Evolutionary conservation across 92 coral and sea anemone genomes (phyloP), one percentile per base, ranked within the genome.

Genomic region (Epizoanthus scotinus): DNA sequence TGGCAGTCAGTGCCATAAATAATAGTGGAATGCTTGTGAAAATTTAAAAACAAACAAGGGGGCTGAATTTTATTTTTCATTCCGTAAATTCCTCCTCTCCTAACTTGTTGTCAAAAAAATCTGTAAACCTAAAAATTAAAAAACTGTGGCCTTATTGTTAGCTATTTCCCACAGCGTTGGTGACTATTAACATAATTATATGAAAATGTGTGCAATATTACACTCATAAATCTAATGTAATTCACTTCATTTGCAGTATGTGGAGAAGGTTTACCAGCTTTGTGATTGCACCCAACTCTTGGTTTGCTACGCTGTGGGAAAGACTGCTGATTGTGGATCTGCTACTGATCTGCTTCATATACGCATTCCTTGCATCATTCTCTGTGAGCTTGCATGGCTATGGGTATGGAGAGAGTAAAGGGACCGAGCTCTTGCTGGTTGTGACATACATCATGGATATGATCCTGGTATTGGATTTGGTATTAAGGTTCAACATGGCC

Each of bases 401-500:
- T 70, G 97, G 97, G 13, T 93, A 85, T 83, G 97, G 94, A 7
- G 87, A 93, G 78, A 79, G 58, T 19, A 29, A 52, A 22, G 58
- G 77, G 12, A 69, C 28, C 57, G 14, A 67, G 20, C 60, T 81
- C 3, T 57, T 93, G 17, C 22, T 90, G 70, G 84, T 44, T 26
- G 15, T 93, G 9, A 85, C 94, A n/a, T 93, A 93, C 83, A 6
- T 88, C 58, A 70, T 90, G 85, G 97, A 93, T 84, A 17, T 58
- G 42, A 82, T 93, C 5, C 72, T 93, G 36, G 71, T 90, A 20
- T 22, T 73, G 47, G 97, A 93, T 72, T 88, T 90, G 56, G 63
- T 93, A 8, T 40, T 93, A 84, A 88, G 97, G 36, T 93, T 93
- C 66, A 93, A 93, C 87, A 66, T 90, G 84, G 97, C 97, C 0